Conservation (phyloP, 2,113 vertebrate genomes). For the Psilopsiagon aymara region DNA sequence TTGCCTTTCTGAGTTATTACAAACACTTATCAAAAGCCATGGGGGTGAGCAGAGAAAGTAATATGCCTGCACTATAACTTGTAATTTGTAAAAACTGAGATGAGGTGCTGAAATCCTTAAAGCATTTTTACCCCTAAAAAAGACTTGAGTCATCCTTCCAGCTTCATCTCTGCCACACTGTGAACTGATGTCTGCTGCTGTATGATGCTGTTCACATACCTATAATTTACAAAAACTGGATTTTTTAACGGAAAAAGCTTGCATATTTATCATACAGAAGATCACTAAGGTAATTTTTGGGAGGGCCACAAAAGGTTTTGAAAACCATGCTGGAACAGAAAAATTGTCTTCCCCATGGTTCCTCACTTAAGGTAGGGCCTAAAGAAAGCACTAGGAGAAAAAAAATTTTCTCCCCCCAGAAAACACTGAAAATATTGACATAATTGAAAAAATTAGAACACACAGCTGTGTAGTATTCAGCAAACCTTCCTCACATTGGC, state of each 20-base stretch:
- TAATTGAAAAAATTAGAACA: not conserved
- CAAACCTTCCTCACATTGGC: not conserved
- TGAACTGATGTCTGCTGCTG: not conserved
- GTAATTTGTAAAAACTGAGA: constrained; percentile 3
- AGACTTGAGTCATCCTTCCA: not conserved
- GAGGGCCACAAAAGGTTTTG: not conserved
- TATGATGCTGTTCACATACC: not conserved
- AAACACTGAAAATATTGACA: not conserved
- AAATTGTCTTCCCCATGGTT: not conserved
- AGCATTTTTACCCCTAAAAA: not conserved
- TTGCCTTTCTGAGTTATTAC: constrained; percentile 20
- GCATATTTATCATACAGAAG: not conserved
- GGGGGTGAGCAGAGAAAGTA: not conserved
- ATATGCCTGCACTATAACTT: not conserved
- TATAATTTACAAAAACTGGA: not conserved
- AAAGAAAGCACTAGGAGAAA: not conserved
- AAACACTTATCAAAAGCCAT: constrained; percentile 18
- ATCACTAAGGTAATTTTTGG: not conserved
- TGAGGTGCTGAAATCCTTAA: not conserved
- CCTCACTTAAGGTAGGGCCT: not conserved
- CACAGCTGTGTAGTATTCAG: not conserved
- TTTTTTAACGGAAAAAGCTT: not conserved
- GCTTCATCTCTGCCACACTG: not conserved
- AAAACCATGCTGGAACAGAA: not conserved
- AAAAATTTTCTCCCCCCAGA: not conserved